Evolutionary conservation across 1,140 invertebrate genomes (phyloP), one percentile per base, ranked within the genome.

Genomic region (Arion vulgaris): DNA sequence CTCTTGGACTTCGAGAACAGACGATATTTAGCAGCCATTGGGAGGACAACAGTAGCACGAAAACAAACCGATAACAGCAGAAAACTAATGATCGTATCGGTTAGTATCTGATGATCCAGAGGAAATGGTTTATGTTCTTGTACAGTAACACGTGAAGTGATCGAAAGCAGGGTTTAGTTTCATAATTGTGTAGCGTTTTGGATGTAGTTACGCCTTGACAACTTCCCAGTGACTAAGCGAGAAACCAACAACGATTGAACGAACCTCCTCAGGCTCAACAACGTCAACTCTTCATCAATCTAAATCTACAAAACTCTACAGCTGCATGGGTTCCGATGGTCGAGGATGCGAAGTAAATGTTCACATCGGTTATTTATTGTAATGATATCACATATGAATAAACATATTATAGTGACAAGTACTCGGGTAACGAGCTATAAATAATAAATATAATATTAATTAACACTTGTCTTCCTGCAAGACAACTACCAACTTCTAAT

Each of bases 271-370:
- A n/a, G n/a, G n/a, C n/a, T n/a, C n/a, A n/a, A n/a, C n/a, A n/a
- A n/a, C n/a, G n/a, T n/a, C n/a, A n/a, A n/a, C n/a, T n/a, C n/a
- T n/a, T n/a, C n/a, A n/a, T n/a, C n/a, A n/a, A n/a, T n/a, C n/a
- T n/a, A 45, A 45, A 15, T 15, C 41, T 23, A 57, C 51, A 26
- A 19, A 57, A 1, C 4, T 2, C 51, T 11, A 4, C 51, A 19
- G 19, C 51, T 23, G 51, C 1, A 39, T 26, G 39, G 62, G 66
- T 71, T 38, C 38, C 89, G 89, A 82, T 86, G 80, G 86, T 87
- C 7, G 88, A 86, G 72, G 85, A 57, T 15, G 19, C 26, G 51
- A 57, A 57, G 51, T 57, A 57, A 57, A 57, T 57, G 2, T 32
- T 39, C 7, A 71, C 11, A 71, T 23, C 4, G 68, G 68, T 15